These are phyloP conservation scores for Spodoptera littoralis DNA, from an alignment of 2,888 invertebrate species.

Conservation along the genomic window DNA sequence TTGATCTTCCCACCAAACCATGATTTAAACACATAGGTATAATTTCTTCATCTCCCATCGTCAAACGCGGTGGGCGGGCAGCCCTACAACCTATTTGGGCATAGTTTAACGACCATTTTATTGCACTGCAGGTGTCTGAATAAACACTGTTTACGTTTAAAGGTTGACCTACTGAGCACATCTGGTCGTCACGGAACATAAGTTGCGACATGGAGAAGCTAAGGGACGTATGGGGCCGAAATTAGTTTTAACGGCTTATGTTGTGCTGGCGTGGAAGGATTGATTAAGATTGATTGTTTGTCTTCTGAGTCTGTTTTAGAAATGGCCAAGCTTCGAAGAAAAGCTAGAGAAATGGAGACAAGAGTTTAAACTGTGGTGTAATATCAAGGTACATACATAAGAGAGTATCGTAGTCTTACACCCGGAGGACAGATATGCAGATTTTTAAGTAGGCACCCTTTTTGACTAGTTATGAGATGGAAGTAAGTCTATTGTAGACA, in stretches of 20 bases:
- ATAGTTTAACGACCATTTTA: constrained; percentile 60
- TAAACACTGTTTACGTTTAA: constrained; percentile 54
- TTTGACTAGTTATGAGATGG: too few relatives aligned
- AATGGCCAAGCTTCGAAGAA: too few relatives aligned
- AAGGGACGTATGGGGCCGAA: constrained; percentile 14
- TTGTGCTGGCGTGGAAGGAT: too few relatives aligned
- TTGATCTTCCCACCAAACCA: not conserved
- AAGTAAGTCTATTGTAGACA: too few relatives aligned
- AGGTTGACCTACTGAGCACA: constrained; percentile 70
- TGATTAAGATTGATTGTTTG: too few relatives aligned
- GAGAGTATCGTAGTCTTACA: too few relatives aligned
- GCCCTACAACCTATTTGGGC: constrained; percentile 41
- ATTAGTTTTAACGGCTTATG: constrained; percentile 28
- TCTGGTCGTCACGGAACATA: constrained; percentile 56
- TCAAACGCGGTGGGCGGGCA: constrained; percentile 39
- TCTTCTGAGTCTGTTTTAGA: too few relatives aligned
- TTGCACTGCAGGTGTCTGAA: constrained; percentile 69
- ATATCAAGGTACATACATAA: too few relatives aligned
- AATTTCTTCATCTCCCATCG: constrained; percentile 15
- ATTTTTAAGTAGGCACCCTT: too few relatives aligned
- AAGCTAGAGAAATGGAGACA: too few relatives aligned
- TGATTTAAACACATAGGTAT: not conserved
- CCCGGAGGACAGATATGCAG: too few relatives aligned
- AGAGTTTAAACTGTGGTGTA: too few relatives aligned
- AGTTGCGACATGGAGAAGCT: constrained; percentile 39